Conservation (phyloP, 1,140 invertebrate genomes). For the Drosophila tani region DNA sequence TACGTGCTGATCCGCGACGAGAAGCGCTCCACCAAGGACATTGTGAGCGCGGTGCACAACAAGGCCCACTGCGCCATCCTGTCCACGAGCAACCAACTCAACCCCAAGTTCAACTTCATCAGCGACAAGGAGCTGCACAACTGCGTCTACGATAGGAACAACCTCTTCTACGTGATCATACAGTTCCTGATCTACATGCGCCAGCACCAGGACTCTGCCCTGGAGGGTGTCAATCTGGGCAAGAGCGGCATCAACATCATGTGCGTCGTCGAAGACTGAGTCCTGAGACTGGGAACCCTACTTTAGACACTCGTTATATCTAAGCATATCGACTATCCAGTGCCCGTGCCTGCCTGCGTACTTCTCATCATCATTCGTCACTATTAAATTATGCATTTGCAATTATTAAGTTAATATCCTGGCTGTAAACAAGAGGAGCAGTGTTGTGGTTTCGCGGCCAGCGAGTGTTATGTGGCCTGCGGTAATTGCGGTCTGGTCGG, state of each 20-base stretch:
- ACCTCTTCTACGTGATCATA: slow-evolving; percentile 92
- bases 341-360: slow-evolving; percentile 3
- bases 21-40: slow-evolving; percentile 85
- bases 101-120: slow-evolving; percentile 84
- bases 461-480: slow-evolving; percentile 42
- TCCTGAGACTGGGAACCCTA: not conserved
- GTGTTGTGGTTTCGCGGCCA: slow-evolving; percentile 64
- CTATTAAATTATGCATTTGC: slow-evolving; percentile 77
- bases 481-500: slow-evolving; percentile 68
- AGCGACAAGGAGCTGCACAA: slow-evolving; percentile 84
- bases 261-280: slow-evolving; percentile 89
- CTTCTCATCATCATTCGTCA: slow-evolving; percentile 35
- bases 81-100: slow-evolving; percentile 65
- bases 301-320: slow-evolving; percentile 18
- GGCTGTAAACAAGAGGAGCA: slow-evolving; percentile 41
- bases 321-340: slow-evolving; percentile 21
- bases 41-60: slow-evolving; percentile 74
- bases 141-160: slow-evolving; percentile 90
- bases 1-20: slow-evolving; percentile 79
- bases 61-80: slow-evolving; percentile 83
- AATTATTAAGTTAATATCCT: slow-evolving; percentile 70
- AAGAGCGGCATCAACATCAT: slow-evolving; percentile 92
- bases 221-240: slow-evolving; percentile 92
- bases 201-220: slow-evolving; percentile 90
- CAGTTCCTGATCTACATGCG: slow-evolving; percentile 92